Evolutionary conservation across 2,888 invertebrate genomes (phyloP), one percentile per base, ranked within the genome.

Genomic region (Psylliodes chrysocephalus): DNA sequence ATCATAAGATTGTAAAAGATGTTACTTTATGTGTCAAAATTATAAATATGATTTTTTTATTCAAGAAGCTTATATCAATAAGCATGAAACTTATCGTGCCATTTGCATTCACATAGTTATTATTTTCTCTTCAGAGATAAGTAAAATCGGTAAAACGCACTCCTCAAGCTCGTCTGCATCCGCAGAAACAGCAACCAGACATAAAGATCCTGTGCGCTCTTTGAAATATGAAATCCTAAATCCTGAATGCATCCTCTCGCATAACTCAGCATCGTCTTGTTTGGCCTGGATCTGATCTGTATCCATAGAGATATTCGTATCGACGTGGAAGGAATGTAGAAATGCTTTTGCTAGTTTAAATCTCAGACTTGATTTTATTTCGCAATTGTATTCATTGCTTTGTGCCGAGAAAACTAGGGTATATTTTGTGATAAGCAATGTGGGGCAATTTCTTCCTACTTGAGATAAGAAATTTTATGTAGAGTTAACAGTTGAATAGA

Each of bases 251-350:
- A 52, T 52, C 28, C 49, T 52, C 38, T 38, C 35, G 52, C 52
- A 52, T 52, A 52, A 52, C 52, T 52, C 52, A 35, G 52, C 52
- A 52, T 35, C 52, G 52, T 33, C 38, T 52, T 52, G 52, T 52
- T 52, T 52, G 52, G 17, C 52, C 38, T 52, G 52, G 52, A 52
- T 52, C 38, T 52, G 52, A 52, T 52, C 52, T 52, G 52, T 52
- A 52, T 52, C 52, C 52, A 52, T 52, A 52, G 52, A 33, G 52
- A 52, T 52, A 52, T 52, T 19, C 52, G 35, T 52, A 52, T 52
- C 52, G 52, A 52, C 52, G 52, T 22, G 52, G 22, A 52, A 52
- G 52, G 52, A 52, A 52, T 52, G 38, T 19, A 38, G n/a, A 52
- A 52, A 35, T 52, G 52, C 38, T 35, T 52, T 52, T 38, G 35